Conservation (phyloP, 2,113 vertebrate species). For the Astur gentilis region DNA sequence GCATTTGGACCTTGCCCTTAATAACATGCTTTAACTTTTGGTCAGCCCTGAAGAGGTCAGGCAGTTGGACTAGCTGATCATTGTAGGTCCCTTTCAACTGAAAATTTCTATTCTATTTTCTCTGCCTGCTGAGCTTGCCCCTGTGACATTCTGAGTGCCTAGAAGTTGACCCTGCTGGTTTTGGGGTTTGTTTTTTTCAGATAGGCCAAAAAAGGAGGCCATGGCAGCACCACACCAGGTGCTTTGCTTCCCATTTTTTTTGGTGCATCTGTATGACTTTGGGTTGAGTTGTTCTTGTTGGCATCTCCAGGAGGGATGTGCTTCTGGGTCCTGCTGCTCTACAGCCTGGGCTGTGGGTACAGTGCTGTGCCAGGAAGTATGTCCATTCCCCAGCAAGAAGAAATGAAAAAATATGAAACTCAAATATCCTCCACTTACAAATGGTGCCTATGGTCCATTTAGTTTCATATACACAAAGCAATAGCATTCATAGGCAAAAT, state of each 20-base stretch:
- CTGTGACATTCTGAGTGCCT: not conserved
- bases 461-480: conserved; percentile 70
- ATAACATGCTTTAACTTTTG: not conserved
- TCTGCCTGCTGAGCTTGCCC: not conserved
- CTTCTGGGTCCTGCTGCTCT: not conserved
- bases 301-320: not conserved
- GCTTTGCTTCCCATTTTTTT: not conserved
- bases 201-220: not conserved
- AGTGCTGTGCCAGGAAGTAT: not conserved
- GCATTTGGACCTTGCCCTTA: not conserved
- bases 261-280: not conserved
- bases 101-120: not conserved
- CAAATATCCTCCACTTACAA: conserved; percentile 26
- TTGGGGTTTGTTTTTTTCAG: not conserved
- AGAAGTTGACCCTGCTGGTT: not conserved
- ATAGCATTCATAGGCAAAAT: conserved; percentile 69
- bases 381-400: not conserved
- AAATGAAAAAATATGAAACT: not conserved
- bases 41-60: not conserved
- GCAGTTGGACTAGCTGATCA: too few species aligned
- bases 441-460: conserved; percentile 72
- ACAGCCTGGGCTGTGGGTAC: not conserved
- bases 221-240: not conserved
- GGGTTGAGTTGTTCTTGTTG: not conserved
- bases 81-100: not conserved